Conservation (phyloP, 1,140 invertebrate genomes). For the Cotesia chilonis region DNA sequence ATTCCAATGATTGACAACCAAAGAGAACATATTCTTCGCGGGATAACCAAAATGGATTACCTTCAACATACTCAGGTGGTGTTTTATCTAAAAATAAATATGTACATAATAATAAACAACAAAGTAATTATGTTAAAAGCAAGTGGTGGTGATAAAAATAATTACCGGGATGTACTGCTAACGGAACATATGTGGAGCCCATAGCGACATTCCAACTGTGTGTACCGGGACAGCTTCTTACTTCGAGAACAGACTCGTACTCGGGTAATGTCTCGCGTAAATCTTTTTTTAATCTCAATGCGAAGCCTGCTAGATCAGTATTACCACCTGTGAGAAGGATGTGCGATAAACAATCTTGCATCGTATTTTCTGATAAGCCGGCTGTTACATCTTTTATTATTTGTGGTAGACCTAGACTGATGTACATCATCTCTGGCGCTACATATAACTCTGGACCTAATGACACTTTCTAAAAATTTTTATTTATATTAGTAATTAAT, state of each 20-base stretch:
- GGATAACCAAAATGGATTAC: slow-evolving; percentile 65
- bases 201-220: slow-evolving; percentile 66
- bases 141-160: not conserved
- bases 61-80: slow-evolving; percentile 60
- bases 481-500: too few species aligned
- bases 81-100: slow-evolving; percentile 58
- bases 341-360: slow-evolving; percentile 63
- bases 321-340: slow-evolving; percentile 68
- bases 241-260: slow-evolving; percentile 61
- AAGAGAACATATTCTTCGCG: slow-evolving; percentile 67
- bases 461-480: slow-evolving; percentile 56
- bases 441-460: slow-evolving; percentile 65
- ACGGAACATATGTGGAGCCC: slow-evolving; percentile 65
- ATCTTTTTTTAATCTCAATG: slow-evolving; percentile 62
- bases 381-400: slow-evolving; percentile 62
- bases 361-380: slow-evolving; percentile 58
- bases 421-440: slow-evolving; percentile 68
- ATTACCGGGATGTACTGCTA: slow-evolving; percentile 62
- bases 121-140: too few species aligned
- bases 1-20: slow-evolving; percentile 62
- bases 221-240: slow-evolving; percentile 61
- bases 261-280: slow-evolving; percentile 62
- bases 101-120: not conserved
- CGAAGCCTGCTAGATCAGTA: slow-evolving; percentile 64
- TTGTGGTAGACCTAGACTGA: slow-evolving; percentile 61